Percentiles rank a stretch among this genome's conserved stretches.
These are phyloP conservation scores for Dicentrarchus labrax DNA, from an alignment of 2,113 vertebrate genomes.

Conservation along the genomic window DNA sequence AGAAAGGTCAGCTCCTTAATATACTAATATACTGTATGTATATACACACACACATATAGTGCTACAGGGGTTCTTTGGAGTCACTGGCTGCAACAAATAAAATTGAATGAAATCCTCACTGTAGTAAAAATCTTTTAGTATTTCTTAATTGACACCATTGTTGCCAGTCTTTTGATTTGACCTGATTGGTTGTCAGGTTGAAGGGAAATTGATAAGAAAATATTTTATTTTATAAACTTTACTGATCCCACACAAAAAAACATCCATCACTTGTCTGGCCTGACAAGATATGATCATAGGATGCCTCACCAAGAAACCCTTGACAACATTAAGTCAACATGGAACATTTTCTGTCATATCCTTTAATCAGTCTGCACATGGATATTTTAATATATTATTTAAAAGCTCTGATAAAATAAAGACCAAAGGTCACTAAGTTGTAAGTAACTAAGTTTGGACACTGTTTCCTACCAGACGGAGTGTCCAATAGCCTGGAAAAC, in stretches of 20 bases:
- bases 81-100: no score
- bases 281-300: no score
- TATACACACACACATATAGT: no score
- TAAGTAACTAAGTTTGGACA: neutral
- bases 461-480: slow-evolving; percentile 78
- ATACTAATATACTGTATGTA: no score
- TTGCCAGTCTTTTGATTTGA: neutral
- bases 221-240: no score
- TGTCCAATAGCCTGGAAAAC: slow-evolving; percentile 84
- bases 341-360: neutral
- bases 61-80: no score
- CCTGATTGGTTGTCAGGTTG: neutral
- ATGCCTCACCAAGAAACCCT: no score
- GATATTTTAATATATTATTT: neutral
- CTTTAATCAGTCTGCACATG: neutral
- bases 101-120: no score
- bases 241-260: no score
- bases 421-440: neutral
- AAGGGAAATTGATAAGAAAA: neutral
- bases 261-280: no score
- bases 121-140: no score
- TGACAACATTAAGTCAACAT: no score
- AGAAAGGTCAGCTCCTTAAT: slow-evolving; percentile 84
- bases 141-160: neutral
- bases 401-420: neutral